Evolutionary conservation across 2,797 vertebrate genomes (phyloP), one percentile per base, ranked within the genome.

Genomic region (Vireo griseus): DNA sequence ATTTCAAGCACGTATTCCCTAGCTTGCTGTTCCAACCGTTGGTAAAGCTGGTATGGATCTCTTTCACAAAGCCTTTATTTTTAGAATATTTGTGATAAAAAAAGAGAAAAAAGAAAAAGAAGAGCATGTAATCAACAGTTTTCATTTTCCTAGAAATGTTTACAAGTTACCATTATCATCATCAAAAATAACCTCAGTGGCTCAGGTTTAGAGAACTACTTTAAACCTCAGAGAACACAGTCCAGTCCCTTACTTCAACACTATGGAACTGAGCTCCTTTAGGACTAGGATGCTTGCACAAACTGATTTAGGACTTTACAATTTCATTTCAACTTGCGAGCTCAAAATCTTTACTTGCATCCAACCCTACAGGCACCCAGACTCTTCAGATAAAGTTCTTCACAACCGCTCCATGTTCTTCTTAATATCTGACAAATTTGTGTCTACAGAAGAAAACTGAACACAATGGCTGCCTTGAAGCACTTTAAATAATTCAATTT

Each of bases 11-110:
- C 99, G 0, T 99, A 99, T 85, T 99, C 99, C 26, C 99, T 97
- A 20, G 99, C 99, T 95, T 99, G 99, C 95, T 99, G 99, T 80
- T 99, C 99, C 96, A 99, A 86, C n/a, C 99, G 98, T 82, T 99
- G 99, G 95, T 99, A 99, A n/a, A 99, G 98, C 97, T 99, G 99
- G 97, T 99, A 99, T 1, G 99, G 99, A 96, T 99, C 99, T 97
- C 99, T 98, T 96, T 99, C 99, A 94, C 99, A 99, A 67, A 99
- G 98, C 97, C 99, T 99, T 93, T 9, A 73, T 42, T 90, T 94
- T 91, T 25, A 63, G 29, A 91, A 17, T 50, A 57, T 69, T 87
- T 39, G 47, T 45, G 47, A 63, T 16, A 3, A 47, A 66, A 35
- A 69, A 31, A 21, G 15, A 18, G 19, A 44, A 44, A 13, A 20